Evolutionary conservation across 2,888 invertebrate genomes (phyloP).

Genomic region (Eupithecia pulchellata): DNA sequence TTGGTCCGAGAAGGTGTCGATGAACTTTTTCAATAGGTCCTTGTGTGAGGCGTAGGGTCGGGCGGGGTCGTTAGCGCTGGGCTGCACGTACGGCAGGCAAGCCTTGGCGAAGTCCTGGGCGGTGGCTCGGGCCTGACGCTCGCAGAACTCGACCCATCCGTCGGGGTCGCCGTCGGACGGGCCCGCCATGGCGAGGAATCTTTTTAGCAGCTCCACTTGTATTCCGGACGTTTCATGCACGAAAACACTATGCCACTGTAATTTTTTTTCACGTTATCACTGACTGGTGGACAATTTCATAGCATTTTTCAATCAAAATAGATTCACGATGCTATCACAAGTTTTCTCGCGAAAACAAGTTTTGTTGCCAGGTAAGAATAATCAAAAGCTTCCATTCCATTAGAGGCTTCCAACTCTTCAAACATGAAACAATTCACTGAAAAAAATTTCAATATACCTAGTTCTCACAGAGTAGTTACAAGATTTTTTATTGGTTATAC

Average conservation of each 20-base stretch:
- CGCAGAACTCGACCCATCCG: constrained; percentile 94
- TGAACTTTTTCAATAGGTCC: constrained; percentile 92
- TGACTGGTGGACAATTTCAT: constrained; percentile 56
- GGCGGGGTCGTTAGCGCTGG: constrained; percentile 87
- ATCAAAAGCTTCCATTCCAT: constrained; percentile 1
- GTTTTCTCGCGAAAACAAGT: constrained; percentile 80
- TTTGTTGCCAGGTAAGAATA: constrained; percentile 59
- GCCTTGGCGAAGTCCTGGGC: constrained; percentile 95
- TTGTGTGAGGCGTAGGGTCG: constrained; percentile 89
- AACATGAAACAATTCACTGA: background rate
- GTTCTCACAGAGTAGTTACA: too few species aligned
- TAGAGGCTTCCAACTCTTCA: background rate
- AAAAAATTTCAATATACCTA: background rate
- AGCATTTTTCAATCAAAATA: constrained; percentile 76
- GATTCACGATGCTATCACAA: constrained; percentile 74
- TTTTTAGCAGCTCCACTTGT: constrained; percentile 84
- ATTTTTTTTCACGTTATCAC: constrained; percentile 49
- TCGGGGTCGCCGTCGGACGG: constrained; percentile 87
- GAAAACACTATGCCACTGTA: constrained; percentile 54
- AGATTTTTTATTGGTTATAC: too few species aligned
- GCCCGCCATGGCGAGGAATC: constrained; percentile 82
- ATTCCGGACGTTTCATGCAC: constrained; percentile 56
- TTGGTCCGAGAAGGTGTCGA: constrained; percentile 93
- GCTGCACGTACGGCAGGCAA: constrained; percentile 91
- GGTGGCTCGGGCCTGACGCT: constrained; percentile 93